Evolutionary conservation across 1,140 invertebrate species (phyloP), one percentile per base, ranked within the genome.

Genomic region (Leptinotarsa texana): DNA sequence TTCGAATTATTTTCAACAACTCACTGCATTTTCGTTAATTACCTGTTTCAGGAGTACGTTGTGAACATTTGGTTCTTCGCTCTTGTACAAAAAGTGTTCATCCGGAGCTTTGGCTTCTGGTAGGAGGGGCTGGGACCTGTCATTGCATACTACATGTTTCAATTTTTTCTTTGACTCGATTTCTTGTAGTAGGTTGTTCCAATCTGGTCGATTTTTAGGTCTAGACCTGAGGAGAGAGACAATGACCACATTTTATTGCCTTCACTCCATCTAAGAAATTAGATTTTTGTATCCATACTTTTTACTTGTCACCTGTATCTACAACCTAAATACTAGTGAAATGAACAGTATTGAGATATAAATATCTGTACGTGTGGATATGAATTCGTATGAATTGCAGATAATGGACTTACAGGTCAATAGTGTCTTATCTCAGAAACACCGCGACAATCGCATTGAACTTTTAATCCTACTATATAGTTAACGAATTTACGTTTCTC

Each of bases 171-270:
- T 92, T 75, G 89, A 88, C 82, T 95, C 94, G 8, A 96, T 92
- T 84, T 96, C 94, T 84, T 95, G 95, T 92, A 96, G 94, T 91
- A 96, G 93, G 74, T 92, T 89, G 17, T 91, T 92, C 94, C 94
- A 96, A 81, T 96, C 95, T 1, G 95, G 95, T 75, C 94, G 88
- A 82, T 88, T 91, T 79, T 94, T 89, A 3, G 94, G 93, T 79
- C 93, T 88, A 79, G 91, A 92, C 82, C 90, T 82, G 49, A n/a
- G 66, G 72, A 70, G 63, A 72, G 51, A n/a, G 49, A 57, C 51
- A 57, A 57, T 57, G 51, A 57, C 51, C 51, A 57, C 51, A 57
- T 57, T 57, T 15, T 70, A 11, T 70, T 67, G n/a, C 51, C 51
- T 57, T 13, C 51, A 57, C 51, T 18, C 51, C n/a, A 57, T 17